phyloP scores from a whole-genome alignment of 2,888 invertebrate species.

The Rhodophaea formosa region DNA sequence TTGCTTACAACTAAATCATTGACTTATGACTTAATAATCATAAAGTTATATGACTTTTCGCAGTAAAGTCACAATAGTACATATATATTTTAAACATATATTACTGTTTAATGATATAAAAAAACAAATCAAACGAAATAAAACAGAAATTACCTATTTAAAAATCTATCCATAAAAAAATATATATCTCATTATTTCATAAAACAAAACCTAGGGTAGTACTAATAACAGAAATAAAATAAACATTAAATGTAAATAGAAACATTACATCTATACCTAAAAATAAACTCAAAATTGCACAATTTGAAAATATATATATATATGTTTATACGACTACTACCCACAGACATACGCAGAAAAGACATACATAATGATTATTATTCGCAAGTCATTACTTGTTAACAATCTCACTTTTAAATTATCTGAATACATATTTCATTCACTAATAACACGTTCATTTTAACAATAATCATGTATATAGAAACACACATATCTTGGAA shows the following conservation, averaged over 20 bases:
- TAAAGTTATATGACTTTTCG: not conserved
- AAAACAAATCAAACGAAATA: too few species aligned
- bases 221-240: too few species aligned
- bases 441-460: not conserved
- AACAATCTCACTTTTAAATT: not conserved
- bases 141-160: too few species aligned
- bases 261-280: too few species aligned
- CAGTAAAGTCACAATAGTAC: not conserved
- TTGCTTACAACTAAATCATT: not conserved
- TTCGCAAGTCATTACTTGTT: not conserved
- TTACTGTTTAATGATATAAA: too few species aligned
- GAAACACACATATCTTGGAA: slow-evolving; percentile 2
- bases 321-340: too few species aligned
- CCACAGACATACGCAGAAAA: not conserved
- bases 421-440: not conserved
- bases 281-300: too few species aligned
- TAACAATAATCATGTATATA: not conserved
- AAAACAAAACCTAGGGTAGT: too few species aligned
- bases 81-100: not conserved
- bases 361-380: not conserved
- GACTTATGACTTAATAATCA: not conserved
- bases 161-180: too few species aligned
- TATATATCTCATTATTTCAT: too few species aligned
- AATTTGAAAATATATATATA: too few species aligned
- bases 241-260: too few species aligned